Conservation (phyloP, 2,797 vertebrate species). For the Gallirallus australis region DNA sequence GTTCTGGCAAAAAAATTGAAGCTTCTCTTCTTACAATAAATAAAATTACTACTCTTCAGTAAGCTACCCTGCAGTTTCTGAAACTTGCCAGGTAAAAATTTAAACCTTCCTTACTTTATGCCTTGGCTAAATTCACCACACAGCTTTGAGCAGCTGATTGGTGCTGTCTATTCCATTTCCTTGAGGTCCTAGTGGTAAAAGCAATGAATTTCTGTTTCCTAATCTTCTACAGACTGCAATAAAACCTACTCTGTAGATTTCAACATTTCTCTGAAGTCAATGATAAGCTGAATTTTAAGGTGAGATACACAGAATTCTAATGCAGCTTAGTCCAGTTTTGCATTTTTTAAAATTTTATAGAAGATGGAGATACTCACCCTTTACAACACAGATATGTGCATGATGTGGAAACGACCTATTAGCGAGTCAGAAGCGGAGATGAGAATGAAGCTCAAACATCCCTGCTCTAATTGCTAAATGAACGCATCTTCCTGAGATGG, state of each 20-base stretch:
- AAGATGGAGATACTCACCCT: neutral
- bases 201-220: neutral
- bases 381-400: neutral
- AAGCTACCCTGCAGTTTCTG: neutral
- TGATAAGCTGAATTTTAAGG: neutral
- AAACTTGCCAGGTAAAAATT: neutral
- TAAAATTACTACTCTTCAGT: neutral
- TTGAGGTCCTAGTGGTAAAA: neutral
- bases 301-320: neutral
- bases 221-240: neutral
- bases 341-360: neutral
- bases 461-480: neutral
- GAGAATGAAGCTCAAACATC: neutral
- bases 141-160: neutral
- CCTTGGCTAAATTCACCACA: neutral
- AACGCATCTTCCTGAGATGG: neutral
- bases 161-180: neutral
- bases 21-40: neutral
- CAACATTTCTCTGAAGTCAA: neutral
- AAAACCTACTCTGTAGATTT: neutral
- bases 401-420: neutral
- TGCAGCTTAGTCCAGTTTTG: neutral
- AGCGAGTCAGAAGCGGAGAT: neutral
- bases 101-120: neutral
- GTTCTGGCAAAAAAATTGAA: neutral